Evolutionary conservation across 2,113 vertebrate species (phyloP), one percentile per base, ranked within the genome.

Genomic region (Percopsis transmontana): DNA sequence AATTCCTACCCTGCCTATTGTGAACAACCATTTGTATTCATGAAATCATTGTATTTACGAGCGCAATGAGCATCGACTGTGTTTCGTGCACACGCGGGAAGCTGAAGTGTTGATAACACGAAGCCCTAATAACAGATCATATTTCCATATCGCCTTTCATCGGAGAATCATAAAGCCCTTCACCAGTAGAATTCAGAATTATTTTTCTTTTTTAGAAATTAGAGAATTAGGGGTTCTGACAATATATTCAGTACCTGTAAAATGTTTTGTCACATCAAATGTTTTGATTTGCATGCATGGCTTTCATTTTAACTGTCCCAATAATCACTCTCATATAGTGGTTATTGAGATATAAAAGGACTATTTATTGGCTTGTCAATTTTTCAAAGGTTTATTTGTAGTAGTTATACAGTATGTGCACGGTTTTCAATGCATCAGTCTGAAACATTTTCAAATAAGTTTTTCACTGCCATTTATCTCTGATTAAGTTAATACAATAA

Each of bases 31-130:
- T 90, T 83, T 84, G 79, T 88, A 89, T 90, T 89, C 87, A 88
- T 89, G 84, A 85, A 88, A 88, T 85, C 81, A 85, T 79, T 74
- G 84, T 84, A 88, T 90, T 90, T 89, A 89, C 80, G 81, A 80
- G 70, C 23, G 61, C 82, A 81, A 88, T 90, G 85, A 87, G 89
- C 84, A 88, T 86, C 86, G 78, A 67, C 74, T 57, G 54, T 80
- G 84, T 86, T 79, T 77, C 72, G 77, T 76, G 67, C 74, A 77
- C 66, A 85, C 68, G 83, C 62, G 66, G 76, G 65, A 61, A 63
- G 80, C 83, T 80, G 77, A 86, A 85, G 87, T 85, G 86, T 84
- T 85, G 85, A 87, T 88, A 84, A 76, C 79, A 73, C 60, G 76
- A 63, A 47, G 89, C 80, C 87, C 76, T 85, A 86, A 87, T 79